Base-by-base conservation (phyloP, 1,140 invertebrate species). In the Camponotus pennsylvanicus region DNA sequence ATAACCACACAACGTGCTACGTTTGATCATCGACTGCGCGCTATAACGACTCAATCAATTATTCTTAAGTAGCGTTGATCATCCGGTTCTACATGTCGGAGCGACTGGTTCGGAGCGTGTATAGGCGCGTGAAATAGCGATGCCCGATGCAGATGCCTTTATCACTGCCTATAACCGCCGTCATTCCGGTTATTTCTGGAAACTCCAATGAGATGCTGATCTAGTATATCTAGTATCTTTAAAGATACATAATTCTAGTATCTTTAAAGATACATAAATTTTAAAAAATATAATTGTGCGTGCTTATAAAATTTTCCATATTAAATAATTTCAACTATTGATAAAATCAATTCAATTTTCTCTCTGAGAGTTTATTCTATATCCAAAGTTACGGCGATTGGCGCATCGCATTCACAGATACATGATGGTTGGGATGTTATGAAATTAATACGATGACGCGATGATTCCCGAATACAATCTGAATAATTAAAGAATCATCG, bases 21-120 rank as follows among this genome's bases (percentile, higher is more conserved):
- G 70, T 90, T 90, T 89, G 79, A 85, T 90, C 85, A 52, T 87
- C 75, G 86, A 78, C 75, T 85, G 73, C 32, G 75, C 63, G 64
- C 75, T 87, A 87, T 85, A 89, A 90, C 88, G 70, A 85, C 70
- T 87, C 80, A 86, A 90, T 90, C 86, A 89, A 89, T 90, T 90
- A 90, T 90, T 89, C 76, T 90, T 80, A 90, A 90, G 89, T 89
- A 90, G 86, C 70, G 69, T 80, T 85, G 88, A 89, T 90, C 88
- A 70, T 61, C 78, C 59, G 61, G 57, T 67, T 59, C 67, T 70
- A 77, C 69, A 77, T 80, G 61, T 69, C 71, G 52, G 78, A 76
- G 21, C 66, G 42, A 78, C 73, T 79, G 5, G 66, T 45, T 77
- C 27, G 6, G 79, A 71, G 57, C 45, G 9, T 52, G 45, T 55